phyloP scores from a whole-genome alignment of 2,113 vertebrate genomes.

The Microtus richardsoni region DNA sequence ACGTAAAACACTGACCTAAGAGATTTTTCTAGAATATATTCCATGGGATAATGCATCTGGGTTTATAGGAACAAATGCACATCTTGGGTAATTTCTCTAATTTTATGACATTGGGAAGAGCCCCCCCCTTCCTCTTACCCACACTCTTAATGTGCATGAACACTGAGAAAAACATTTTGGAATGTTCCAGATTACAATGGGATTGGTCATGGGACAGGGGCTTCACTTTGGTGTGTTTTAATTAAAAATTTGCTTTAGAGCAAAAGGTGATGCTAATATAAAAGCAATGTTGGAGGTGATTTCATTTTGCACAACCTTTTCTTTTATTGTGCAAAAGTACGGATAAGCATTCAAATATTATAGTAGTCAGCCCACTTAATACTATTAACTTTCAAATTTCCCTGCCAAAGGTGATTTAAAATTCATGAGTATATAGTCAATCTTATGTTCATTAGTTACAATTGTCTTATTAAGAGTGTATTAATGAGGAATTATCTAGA shows the following conservation, averaged over 20 bases:
- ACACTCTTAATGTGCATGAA: background rate
- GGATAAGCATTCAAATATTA: slow-evolving; percentile 29
- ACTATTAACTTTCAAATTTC: slow-evolving; percentile 7
- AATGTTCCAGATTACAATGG: background rate
- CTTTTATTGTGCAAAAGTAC: slow-evolving; percentile 40
- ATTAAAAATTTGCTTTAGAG: slow-evolving; percentile 18
- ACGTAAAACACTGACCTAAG: background rate
- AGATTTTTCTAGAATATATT: background rate
- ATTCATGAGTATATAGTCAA: slow-evolving; percentile 1
- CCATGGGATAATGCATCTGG: background rate
- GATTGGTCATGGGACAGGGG: fast-evolving
- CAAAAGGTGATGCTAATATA: background rate
- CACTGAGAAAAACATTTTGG: background rate
- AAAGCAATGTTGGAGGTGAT: slow-evolving; percentile 40
- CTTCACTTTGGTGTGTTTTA: background rate
- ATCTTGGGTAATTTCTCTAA: background rate
- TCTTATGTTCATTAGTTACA: background rate
- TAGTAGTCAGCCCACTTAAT: background rate
- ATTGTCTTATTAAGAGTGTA: too few relatives aligned
- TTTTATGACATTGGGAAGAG: background rate
- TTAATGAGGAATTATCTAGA: background rate
- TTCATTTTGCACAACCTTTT: slow-evolving; percentile 45
- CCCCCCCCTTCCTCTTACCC: too few relatives aligned
- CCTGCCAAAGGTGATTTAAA: slow-evolving; percentile 8
- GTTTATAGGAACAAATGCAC: background rate